Conservation (phyloP, 2,888 invertebrate species). For the Yponomeuta sedellus region DNA sequence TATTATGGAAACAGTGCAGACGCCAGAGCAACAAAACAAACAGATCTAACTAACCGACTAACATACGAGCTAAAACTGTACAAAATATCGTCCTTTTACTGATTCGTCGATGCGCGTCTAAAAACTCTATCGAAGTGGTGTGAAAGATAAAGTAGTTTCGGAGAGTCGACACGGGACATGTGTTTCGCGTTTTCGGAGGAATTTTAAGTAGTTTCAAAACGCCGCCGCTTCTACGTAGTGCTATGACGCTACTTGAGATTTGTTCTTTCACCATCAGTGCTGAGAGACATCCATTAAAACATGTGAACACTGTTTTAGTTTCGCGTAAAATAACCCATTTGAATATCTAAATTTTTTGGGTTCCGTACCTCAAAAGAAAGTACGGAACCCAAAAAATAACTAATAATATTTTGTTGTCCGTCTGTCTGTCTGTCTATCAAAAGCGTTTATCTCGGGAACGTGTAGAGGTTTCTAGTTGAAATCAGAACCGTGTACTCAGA, state of each 20-base stretch:
- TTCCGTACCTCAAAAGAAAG: too few species aligned
- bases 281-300: background rate
- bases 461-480: too few species aligned
- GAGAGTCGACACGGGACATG: slow-evolving; percentile 32
- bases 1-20: too few species aligned
- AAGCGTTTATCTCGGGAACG: too few species aligned
- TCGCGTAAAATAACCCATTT: too few species aligned
- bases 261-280: background rate
- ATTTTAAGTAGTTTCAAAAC: slow-evolving; percentile 40
- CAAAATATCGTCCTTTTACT: background rate
- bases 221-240: slow-evolving; percentile 8
- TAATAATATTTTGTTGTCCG: too few species aligned
- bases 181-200: slow-evolving; percentile 41
- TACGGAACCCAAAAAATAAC: too few species aligned
- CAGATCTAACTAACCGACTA: too few species aligned
- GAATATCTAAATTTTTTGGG: too few species aligned
- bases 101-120: background rate
- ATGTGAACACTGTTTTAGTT: background rate
- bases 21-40: too few species aligned
- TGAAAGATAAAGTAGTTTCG: background rate
- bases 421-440: too few species aligned
- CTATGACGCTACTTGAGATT: slow-evolving; percentile 26
- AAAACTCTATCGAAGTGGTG: background rate
- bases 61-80: background rate
- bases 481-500: too few species aligned